Base-by-base conservation (phyloP, 2,888 invertebrate genomes). In the Oscheius sp. region DNA sequence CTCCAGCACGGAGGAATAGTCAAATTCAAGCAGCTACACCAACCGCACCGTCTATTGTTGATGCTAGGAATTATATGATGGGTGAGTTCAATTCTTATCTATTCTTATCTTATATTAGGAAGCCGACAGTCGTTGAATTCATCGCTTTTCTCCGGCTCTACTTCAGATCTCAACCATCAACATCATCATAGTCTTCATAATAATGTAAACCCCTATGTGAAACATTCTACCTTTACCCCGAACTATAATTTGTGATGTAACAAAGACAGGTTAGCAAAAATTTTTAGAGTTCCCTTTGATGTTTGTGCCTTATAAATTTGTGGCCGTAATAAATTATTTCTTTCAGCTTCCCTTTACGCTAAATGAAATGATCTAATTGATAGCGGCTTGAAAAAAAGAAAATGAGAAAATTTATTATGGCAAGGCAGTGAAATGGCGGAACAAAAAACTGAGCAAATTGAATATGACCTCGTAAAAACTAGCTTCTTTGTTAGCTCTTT, bases 1-100 rank as follows among this genome's bases (percentile, higher is more conserved):
- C 87, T 81, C 77, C 87, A 80, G 44, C 86, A 81, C 68, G 87
- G 80, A 66, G 88, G 76, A 80, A 82, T 38, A 86, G 86, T 32
- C 75, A 83, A 12, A 87, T 88, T 54, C 82, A 81, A 9, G 80
- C 84, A 0, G 85, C 85, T 51, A 84, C 85, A 4, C 80, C 83
- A 17, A 78, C 75, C 9, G 84, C 85, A 12, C 86, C 86, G 2
- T 80, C 83, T 4, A 77, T 86, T 0, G 82, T 77, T 32, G 80
- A 81, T n/a, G 72, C 77, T 45, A 70, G 77, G 45, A 44, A 59
- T 30, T 44, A 44, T 17, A 38, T 59, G 20, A 44, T 41, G 24
- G 44, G 59, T 41, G 28, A n/a, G 32, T 32, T 32, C 8, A 24
- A 41, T 38, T 20, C 5, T 12, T 12, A 14, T 12, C 38, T 20